phyloP scores from a whole-genome alignment of 2,113 vertebrate genomes.

The Cygnus atratus region DNA sequence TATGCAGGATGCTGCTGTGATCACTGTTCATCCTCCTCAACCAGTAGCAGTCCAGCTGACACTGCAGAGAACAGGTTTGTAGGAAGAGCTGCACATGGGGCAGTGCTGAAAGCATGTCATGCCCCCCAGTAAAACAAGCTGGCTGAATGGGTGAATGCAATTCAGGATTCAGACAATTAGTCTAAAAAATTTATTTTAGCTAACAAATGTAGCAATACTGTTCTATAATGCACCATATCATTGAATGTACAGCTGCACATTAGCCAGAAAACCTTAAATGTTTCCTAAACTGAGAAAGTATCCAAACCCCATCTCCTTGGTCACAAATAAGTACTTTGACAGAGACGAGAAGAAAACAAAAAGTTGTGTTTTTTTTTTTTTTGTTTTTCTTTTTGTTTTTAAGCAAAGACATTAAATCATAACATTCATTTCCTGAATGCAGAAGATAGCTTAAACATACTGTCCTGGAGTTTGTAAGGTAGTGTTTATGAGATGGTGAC shows the following conservation, averaged over 20 bases:
- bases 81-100: background rate
- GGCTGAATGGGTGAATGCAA: background rate
- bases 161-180: background rate
- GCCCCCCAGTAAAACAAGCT: background rate
- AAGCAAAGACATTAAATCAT: background rate
- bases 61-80: background rate
- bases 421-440: background rate
- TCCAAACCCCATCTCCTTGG: background rate
- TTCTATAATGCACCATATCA: background rate
- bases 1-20: background rate
- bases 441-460: background rate
- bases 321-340: background rate
- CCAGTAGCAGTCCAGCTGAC: background rate
- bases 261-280: background rate
- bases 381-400: too few relatives aligned
- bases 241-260: background rate
- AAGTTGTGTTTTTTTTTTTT: background rate
- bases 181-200: background rate
- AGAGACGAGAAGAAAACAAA: background rate
- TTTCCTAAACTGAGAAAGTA: background rate
- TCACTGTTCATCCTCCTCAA: background rate
- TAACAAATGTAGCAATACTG: background rate
- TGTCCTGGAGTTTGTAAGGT: background rate
- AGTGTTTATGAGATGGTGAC: accelerated
- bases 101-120: background rate